Conservation (phyloP, 2,888 invertebrate genomes). For the Caenorhabditis macrosperma region DNA sequence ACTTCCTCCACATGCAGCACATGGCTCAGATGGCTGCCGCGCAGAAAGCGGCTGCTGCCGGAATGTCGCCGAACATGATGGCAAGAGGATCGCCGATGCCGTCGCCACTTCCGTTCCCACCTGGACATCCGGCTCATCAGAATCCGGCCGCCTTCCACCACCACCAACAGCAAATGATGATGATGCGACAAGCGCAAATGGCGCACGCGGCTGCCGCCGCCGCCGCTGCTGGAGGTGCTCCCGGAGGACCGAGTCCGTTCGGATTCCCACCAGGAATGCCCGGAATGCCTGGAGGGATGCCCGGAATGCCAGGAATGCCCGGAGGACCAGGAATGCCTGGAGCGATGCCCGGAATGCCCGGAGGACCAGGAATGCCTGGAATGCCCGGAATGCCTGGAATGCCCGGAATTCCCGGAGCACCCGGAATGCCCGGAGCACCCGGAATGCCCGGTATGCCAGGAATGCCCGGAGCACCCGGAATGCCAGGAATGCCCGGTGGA, state of each 20-base stretch:
- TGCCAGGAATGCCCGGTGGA: constrained; percentile 3
- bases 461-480: neutral
- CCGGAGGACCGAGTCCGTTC: neutral
- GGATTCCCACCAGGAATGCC: constrained; percentile 16
- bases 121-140: constrained; percentile 23
- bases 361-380: constrained; percentile 14
- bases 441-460: neutral
- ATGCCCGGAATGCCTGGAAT: constrained; percentile 19
- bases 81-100: constrained; percentile 9
- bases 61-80: constrained; percentile 34
- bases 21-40: constrained; percentile 15
- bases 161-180: constrained; percentile 31
- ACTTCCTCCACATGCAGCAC: constrained; percentile 18
- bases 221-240: neutral
- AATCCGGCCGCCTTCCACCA: constrained; percentile 19
- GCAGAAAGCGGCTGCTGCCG: constrained; percentile 5
- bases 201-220: neutral
- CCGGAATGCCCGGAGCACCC: neutral
- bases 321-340: constrained; percentile 17
- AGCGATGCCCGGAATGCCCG: constrained; percentile 13
- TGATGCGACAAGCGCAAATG: constrained; percentile 26
- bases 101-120: constrained; percentile 4
- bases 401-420: neutral
- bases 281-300: constrained; percentile 4
- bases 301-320: constrained; percentile 23